Conservation (phyloP, 2,888 invertebrate species). For the Crocallis elinguaria region DNA sequence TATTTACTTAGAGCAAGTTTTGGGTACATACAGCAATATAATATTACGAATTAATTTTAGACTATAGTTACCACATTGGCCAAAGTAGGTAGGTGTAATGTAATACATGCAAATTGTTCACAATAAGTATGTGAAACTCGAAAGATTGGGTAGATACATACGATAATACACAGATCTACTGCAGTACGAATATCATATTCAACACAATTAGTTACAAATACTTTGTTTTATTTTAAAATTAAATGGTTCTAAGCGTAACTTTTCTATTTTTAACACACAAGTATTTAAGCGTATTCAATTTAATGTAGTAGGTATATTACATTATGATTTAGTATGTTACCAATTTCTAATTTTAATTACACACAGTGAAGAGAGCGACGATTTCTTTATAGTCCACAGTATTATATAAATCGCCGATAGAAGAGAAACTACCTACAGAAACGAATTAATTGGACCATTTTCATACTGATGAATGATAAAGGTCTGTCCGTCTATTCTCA, state of each 20-base stretch:
- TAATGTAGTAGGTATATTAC: constrained; percentile 55
- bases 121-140: constrained; percentile 59
- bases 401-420: constrained; percentile 57
- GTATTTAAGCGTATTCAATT: constrained; percentile 77
- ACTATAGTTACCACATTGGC: constrained; percentile 49
- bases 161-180: constrained; percentile 80
- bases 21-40: constrained; percentile 40
- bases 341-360: constrained; percentile 52
- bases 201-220: constrained; percentile 79
- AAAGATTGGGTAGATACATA: constrained; percentile 68
- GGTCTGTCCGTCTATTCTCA: constrained; percentile 27
- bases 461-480: constrained; percentile 50
- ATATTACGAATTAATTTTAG: constrained; percentile 42
- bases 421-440: constrained; percentile 76
- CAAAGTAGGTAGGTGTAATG: constrained; percentile 54
- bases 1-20: constrained; percentile 54
- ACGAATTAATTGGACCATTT: constrained; percentile 64
- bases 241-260: constrained; percentile 80
- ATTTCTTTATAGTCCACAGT: constrained; percentile 35
- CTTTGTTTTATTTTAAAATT: constrained; percentile 71
- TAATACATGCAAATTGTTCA: constrained; percentile 49
- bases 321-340: constrained; percentile 49
- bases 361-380: constrained; percentile 40
- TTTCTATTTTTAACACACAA: constrained; percentile 80
- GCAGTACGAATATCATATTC: constrained; percentile 77